phyloP scores from a whole-genome alignment of 2,888 invertebrate genomes.

The Cheilosia urbana region DNA sequence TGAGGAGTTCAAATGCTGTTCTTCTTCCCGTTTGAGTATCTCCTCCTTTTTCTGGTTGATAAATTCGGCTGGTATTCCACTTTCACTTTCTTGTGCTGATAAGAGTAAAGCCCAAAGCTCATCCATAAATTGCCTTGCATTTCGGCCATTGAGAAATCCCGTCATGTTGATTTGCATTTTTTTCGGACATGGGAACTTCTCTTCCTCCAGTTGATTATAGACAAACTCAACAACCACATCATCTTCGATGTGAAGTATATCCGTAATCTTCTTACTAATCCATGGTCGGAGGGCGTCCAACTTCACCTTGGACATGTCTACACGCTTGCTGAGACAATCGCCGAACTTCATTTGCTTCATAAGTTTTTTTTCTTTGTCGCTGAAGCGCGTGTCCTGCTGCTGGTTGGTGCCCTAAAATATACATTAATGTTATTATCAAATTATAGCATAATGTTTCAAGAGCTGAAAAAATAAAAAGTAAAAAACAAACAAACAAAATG shows the following conservation, averaged over 20 bases:
- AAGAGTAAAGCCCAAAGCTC: slow-evolving; percentile 98
- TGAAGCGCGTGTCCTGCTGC: slow-evolving; percentile 99
- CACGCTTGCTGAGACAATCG: slow-evolving; percentile 96
- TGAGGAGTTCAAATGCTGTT: slow-evolving; percentile 77
- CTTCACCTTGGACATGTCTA: slow-evolving; percentile 99
- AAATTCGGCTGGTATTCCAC: slow-evolving; percentile 97
- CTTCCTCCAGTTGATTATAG: slow-evolving; percentile 97
- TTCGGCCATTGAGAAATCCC: slow-evolving; percentile 98
- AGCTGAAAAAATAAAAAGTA: too few species aligned
- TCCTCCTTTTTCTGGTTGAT: slow-evolving; percentile 98
- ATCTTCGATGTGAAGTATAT: slow-evolving; percentile 98
- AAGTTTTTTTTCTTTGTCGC: slow-evolving; percentile 99
- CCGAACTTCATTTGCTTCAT: slow-evolving; percentile 99
- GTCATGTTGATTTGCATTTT: slow-evolving; percentile 99
- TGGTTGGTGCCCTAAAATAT: slow-evolving; percentile 95
- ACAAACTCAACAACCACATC: slow-evolving; percentile 99
- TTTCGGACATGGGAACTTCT: slow-evolving; percentile 97
- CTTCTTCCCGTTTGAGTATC: slow-evolving; percentile 90
- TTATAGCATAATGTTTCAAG: background rate
- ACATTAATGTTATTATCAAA: slow-evolving; percentile 8
- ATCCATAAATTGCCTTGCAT: slow-evolving; percentile 98
- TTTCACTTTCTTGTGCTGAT: slow-evolving; percentile 97
- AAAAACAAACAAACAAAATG: background rate
- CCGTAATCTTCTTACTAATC: slow-evolving; percentile 98
- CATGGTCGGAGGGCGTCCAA: slow-evolving; percentile 99